These are phyloP conservation scores for Carettochelys insculpta DNA, from an alignment of 2,113 vertebrate species.

Conservation along the genomic window DNA sequence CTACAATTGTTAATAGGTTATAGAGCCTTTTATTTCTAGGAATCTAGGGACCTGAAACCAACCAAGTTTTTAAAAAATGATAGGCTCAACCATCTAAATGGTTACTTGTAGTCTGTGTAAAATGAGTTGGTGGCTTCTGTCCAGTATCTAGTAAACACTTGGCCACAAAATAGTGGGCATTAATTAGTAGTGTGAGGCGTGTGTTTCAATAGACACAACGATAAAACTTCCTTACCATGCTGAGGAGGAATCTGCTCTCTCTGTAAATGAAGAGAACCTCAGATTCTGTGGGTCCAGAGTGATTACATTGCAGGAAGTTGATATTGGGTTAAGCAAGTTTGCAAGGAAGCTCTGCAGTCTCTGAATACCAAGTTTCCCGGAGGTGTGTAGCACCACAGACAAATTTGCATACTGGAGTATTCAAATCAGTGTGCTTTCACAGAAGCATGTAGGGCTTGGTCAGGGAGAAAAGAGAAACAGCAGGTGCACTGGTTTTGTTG, in stretches of 20 bases:
- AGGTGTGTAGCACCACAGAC: neutral
- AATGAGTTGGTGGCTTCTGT: neutral
- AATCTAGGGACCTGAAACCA: no score
- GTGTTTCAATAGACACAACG: neutral
- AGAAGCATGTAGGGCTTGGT: neutral
- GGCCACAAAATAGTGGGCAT: neutral
- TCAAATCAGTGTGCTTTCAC: neutral
- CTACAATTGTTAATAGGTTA: neutral
- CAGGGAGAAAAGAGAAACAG: neutral
- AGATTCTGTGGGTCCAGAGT: neutral
- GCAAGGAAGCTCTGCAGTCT: neutral
- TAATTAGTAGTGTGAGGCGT: neutral
- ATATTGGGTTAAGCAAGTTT: neutral
- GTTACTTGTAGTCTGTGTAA: neutral
- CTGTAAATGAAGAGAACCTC: neutral
- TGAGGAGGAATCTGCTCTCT: neutral
- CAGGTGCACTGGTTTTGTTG: no score
- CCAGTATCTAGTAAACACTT: neutral
- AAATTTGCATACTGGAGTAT: neutral
- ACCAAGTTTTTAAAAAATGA: neutral
- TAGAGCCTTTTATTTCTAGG: constrained; percentile 4
- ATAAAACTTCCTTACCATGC: neutral
- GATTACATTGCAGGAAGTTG: neutral
- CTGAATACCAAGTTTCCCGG: neutral
- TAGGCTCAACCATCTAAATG: neutral